Evolutionary conservation across 2,113 vertebrate species (phyloP).

Genomic region (Rhynchomys soricoides): DNA sequence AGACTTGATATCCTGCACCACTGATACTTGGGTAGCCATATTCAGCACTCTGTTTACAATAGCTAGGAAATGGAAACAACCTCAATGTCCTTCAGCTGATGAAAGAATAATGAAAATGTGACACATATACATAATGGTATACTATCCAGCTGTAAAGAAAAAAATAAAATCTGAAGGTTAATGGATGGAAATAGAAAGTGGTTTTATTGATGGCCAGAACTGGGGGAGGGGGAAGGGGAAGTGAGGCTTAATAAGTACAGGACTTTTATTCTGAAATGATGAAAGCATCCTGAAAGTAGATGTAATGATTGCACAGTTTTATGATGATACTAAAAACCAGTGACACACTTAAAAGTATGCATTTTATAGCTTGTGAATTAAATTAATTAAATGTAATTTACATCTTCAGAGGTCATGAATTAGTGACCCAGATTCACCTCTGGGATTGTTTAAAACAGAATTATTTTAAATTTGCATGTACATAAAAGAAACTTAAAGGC

Average conservation of each 20-base stretch:
- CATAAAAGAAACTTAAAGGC: not conserved
- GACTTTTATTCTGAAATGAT: not conserved
- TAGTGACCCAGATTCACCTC: not conserved
- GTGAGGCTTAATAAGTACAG: not conserved
- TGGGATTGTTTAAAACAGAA: not conserved
- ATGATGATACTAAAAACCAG: not conserved
- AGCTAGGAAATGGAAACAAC: not conserved
- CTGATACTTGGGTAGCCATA: not conserved
- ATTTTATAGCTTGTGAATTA: not conserved
- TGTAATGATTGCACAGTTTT: not conserved
- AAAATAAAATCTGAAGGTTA: slow-evolving; percentile 15
- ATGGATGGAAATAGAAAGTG: not conserved
- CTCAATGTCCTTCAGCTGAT: not conserved
- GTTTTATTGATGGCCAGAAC: not conserved
- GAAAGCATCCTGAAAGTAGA: not conserved
- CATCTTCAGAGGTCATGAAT: not conserved
- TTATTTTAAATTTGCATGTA: slow-evolving; percentile 16
- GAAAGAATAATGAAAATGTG: not conserved
- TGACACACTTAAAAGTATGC: not conserved
- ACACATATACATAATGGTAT: not conserved
- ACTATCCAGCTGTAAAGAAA: not conserved
- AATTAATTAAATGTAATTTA: not conserved
- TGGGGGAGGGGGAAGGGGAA: not conserved
- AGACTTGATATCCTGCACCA: not conserved
- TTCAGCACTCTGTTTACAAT: not conserved